Evolutionary conservation across 1,140 invertebrate species (phyloP), one percentile per base, ranked within the genome.

Genomic region (Diabrotica virgifera): DNA sequence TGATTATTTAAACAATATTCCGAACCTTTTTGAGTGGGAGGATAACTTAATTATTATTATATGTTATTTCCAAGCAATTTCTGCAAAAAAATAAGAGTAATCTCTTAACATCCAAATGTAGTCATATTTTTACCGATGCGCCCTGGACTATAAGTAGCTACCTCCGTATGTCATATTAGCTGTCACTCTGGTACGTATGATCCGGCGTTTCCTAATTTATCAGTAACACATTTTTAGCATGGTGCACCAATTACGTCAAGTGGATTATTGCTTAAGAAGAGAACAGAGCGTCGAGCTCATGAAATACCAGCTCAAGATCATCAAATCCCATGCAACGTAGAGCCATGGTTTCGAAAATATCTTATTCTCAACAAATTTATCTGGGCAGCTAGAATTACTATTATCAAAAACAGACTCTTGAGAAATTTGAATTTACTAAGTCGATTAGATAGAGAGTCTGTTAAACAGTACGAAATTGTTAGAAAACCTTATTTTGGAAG

Each of bases 281-380:
- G 51, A 6, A 36, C 56, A 5, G n/a, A 40, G 7, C 9, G 59
- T 14, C 11, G 57, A 36, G 52, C 59, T 38, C 63, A 60, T 70
- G 69, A 64, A 62, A 59, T 66, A 66, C 14, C 38, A 37, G 14
- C 59, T 8, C 36, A 67, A 50, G n/a, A 38, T 10, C 12, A 50
- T 37, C 50, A 38, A 9, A 36, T 63, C 8, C 38, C 59, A 36
- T 71, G 68, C 51, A 36, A 46, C 14, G 59, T 69, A 11, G 70
- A 73, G 66, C 73, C 70, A 1, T 74, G 72, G 73, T 74, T 72
- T 54, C 66, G 59, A 62, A 62, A 72, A 51, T 67, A 72, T 57
- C 12, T 75, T n/a, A 70, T 59, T 40, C 53, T 75, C 2, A 70
- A 70, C 53, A 73, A 71, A 68, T 75, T 75, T 55, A 74, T 74